Conservation (phyloP, 1,140 invertebrate species). For the Mylabris phalerata region DNA sequence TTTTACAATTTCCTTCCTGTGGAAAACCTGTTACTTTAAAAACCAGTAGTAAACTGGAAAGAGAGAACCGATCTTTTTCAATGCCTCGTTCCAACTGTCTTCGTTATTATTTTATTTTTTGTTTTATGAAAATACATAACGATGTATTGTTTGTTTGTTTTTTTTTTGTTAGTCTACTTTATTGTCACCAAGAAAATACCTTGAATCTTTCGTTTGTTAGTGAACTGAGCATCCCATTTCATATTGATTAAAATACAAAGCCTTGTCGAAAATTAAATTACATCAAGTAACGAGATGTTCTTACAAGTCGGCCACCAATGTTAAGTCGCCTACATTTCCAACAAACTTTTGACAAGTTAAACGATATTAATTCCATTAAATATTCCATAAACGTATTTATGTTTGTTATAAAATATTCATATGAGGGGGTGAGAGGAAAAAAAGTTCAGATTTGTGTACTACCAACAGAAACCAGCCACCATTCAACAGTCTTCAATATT, state of each 20-base stretch:
- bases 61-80: background rate
- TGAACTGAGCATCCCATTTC: slow-evolving; percentile 24
- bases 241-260: slow-evolving; percentile 33
- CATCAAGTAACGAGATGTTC: slow-evolving; percentile 22
- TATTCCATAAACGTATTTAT: slow-evolving; percentile 6
- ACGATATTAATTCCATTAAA: slow-evolving; percentile 8
- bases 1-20: too few species aligned
- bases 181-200: slow-evolving; percentile 12
- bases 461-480: too few species aligned
- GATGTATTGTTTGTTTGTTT: too few species aligned
- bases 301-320: slow-evolving; percentile 12
- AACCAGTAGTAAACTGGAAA: too few species aligned
- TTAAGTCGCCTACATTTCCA: slow-evolving; percentile 7
- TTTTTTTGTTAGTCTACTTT: too few species aligned
- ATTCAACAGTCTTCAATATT: background rate
- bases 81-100: too few species aligned
- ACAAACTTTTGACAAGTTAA: slow-evolving; percentile 11
- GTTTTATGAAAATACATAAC: too few species aligned
- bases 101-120: too few species aligned
- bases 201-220: slow-evolving; percentile 8
- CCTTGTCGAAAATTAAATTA: slow-evolving; percentile 33
- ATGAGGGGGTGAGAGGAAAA: background rate
- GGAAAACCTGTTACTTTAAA: too few species aligned
- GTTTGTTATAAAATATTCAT: slow-evolving; percentile 1
- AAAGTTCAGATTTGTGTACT: background rate